Evolutionary conservation across 2,797 vertebrate genomes (phyloP), one percentile per base, ranked within the genome.

Genomic region (Melanotaenia pygmaea): DNA sequence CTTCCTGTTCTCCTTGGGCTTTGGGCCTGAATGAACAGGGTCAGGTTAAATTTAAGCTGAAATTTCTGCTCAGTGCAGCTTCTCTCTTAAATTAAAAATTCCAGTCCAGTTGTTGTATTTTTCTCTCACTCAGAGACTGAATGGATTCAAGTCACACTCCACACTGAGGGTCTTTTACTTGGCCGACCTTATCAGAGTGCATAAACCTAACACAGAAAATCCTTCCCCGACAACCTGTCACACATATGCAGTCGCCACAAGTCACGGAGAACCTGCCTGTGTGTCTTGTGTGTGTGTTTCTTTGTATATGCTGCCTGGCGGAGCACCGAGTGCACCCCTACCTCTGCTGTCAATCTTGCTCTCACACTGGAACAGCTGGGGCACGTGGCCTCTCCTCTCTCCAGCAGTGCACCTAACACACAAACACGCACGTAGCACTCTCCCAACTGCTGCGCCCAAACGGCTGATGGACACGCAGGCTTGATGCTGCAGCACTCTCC

Each of bases 291-390:
- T 77, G 30, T 73, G 34, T 68, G 37, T 72, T 35, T 64, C 7
- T 45, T 67, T 72, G 81, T 76, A 74, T 45, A 13, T 0, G 18
- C 62, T 30, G 77, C 66, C 81, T 83, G 82, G 77, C 79, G 61
- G 84, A 86, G 65, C 76, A 77, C 77, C 74, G 38, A 84, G 75
- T 65, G 75, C 80, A 76, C 89, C 78, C 80, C 77, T 74, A 62
- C 81, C 80, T 81, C 77, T 28, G 79, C 88, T 86, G 90, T 91
- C 87, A 90, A 78, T 91, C 90, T 74, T 30, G 70, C 79, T 87
- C 81, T 84, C 71, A 70, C 78, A 82, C 67, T 83, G 78, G 84
- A 91, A 89, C 84, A 80, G 79, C 64, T 28, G 45, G 84, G 70
- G 70, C 81, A 77, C 63, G 76, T 53, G 84, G 85, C 86, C 83